phyloP scores from a whole-genome alignment of 2,113 vertebrate genomes.

The Otus sunia region DNA sequence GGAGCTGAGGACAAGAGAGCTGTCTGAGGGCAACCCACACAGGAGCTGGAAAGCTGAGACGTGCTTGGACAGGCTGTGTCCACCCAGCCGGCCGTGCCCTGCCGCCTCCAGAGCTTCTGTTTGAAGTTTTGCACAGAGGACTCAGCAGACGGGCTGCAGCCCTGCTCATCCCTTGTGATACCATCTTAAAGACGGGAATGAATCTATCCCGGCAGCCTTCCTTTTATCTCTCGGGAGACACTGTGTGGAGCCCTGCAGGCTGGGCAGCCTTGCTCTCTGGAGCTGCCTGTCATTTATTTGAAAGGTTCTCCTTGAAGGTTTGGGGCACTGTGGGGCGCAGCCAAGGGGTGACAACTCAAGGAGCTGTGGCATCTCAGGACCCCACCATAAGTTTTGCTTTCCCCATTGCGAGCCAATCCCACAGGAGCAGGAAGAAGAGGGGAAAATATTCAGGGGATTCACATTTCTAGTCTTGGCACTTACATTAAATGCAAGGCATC shows the following conservation, averaged over 20 bases:
- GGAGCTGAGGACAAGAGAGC: not conserved
- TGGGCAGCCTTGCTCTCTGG: not conserved
- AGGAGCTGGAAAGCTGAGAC: not conserved
- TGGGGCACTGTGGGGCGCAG: not conserved
- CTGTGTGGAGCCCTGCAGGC: not conserved
- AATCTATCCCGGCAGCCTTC: not conserved
- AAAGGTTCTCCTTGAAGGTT: not conserved
- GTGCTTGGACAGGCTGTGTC: not conserved
- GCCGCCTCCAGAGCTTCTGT: not conserved
- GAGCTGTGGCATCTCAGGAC: not conserved
- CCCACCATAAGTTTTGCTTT: not conserved
- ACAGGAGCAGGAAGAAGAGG: not conserved
- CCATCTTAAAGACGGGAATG: conserved; percentile 5
- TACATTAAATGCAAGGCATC: not conserved
- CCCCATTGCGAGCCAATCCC: not conserved
- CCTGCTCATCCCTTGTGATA: conserved; percentile 30
- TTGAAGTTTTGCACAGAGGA: conserved; percentile 3
- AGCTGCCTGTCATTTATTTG: conserved; percentile 1
- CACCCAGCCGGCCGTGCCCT: not conserved
- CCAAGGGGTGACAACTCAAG: not conserved
- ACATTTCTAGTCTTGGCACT: not conserved
- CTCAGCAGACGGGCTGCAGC: not conserved
- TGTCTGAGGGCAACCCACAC: not conserved
- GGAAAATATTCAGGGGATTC: not conserved
- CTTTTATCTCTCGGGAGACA: conserved; percentile 22